Percentiles rank a stretch among this genome's conserved stretches.
phyloP scores from a whole-genome alignment of 2,797 vertebrate species.

The Xiphophorus birchmanni region DNA sequence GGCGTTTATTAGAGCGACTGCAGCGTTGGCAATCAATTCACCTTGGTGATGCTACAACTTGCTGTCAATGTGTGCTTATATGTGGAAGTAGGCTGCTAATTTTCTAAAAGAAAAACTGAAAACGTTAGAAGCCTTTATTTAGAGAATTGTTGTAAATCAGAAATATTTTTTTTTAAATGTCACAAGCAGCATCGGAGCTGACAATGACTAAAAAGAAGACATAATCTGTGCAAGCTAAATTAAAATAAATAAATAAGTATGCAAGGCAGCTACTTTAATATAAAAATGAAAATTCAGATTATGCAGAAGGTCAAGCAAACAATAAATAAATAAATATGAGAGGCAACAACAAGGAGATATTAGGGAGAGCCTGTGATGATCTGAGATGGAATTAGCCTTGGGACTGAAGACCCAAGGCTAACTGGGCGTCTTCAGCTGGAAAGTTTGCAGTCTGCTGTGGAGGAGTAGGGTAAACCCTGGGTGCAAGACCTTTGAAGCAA shows the following conservation, averaged over 20 bases:
- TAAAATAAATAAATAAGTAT: too few relatives aligned
- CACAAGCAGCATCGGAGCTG: background rate
- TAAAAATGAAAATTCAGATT: background rate
- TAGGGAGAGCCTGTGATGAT: background rate
- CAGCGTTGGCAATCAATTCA: background rate
- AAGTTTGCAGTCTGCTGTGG: background rate
- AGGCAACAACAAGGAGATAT: background rate
- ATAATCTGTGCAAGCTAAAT: background rate
- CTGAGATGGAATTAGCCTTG: background rate
- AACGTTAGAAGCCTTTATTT: background rate
- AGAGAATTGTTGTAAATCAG: background rate
- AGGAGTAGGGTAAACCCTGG: background rate
- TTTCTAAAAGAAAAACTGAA: background rate
- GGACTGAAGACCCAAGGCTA: background rate
- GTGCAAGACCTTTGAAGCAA: background rate
- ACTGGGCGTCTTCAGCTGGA: background rate
- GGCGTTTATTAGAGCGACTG: background rate
- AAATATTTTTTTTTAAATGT: background rate
- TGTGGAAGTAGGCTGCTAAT: background rate
- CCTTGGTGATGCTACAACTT: background rate
- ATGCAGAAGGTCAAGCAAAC: too few relatives aligned
- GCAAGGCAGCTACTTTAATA: background rate
- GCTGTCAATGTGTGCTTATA: background rate
- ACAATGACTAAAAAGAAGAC: background rate
- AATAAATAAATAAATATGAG: too few relatives aligned